Base-by-base conservation (phyloP, 2,113 vertebrate species). In the Neofelis nebulosa region DNA sequence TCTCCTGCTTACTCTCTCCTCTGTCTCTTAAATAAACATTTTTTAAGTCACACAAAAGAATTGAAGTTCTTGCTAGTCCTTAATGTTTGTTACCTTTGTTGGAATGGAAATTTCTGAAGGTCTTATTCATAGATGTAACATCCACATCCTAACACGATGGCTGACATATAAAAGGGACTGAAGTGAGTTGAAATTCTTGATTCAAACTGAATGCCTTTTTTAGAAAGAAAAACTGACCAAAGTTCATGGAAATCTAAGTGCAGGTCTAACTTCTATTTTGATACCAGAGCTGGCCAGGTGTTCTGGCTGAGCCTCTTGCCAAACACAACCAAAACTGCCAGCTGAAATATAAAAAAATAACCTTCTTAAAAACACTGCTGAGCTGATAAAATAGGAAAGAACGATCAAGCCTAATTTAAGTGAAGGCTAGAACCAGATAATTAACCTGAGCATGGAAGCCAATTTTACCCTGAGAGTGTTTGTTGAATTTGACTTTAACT, bases 121-220 rank as follows among this genome's bases (percentile, higher is more conserved):
- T 13, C 45, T 78, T 82, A 50, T 50, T 95, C 19, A 90, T 66
- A 78, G 79, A 81, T n/a, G 7, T 65, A 41, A 38, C 48, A 84
- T 71, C 12, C 25, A 74, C 12, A 90, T 92, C 25, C 13, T 4
- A 68, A 45, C 23, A 83, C 14, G 0, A 25, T 86, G 18, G 4
- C 27, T 84, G 38, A 12, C 61, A 71, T 50, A 65, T 52, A 92
- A 63, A 1, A 80, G 25, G 15, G 18, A 83, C 31, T 41, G 41
- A 96, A 78, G 12, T 15, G 11, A 95, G 90, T 7, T 79, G 25
- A 94, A 92, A 52, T 94, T 94, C 31, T 78, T 86, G 13, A 69
- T 69, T 6, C 65, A 61, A 88, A 96, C 74, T 0, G 5, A 95
- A 88, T 73, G 48, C 8, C 33, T 87, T 84, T 83, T 89, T 38